Evolutionary conservation across 2,797 vertebrate species (phyloP).

Genomic region (Pantherophis alleghaniensis): DNA sequence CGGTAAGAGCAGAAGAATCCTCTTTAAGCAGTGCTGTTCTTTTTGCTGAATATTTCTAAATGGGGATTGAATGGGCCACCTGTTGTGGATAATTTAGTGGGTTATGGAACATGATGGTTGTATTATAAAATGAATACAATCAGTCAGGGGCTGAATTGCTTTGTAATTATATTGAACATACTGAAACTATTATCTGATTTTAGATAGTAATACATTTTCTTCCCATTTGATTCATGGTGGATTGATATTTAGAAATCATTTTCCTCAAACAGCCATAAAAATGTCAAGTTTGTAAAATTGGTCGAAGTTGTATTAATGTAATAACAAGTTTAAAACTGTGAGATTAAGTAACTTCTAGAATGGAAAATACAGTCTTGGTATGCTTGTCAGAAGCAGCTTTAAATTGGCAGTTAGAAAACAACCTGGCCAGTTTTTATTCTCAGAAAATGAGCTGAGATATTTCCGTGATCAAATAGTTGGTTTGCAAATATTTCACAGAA

Average conservation of each 20-base stretch:
- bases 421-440: background rate
- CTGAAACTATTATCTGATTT: slow-evolving; percentile 24
- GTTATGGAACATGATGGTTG: background rate
- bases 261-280: background rate
- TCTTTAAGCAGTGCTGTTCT: background rate
- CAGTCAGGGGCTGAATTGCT: background rate
- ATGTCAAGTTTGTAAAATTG: slow-evolving; percentile 7
- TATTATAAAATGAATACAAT: background rate
- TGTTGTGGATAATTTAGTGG: background rate
- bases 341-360: background rate
- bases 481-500: background rate
- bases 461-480: background rate
- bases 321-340: background rate
- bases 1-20: background rate
- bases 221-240: slow-evolving; percentile 8
- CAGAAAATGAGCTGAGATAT: background rate
- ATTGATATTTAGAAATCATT: background rate
- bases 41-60: background rate
- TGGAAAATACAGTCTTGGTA: background rate
- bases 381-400: background rate
- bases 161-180: background rate
- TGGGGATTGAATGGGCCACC: background rate
- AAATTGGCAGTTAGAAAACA: background rate
- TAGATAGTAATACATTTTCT: background rate
- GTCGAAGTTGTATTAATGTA: background rate